Base-by-base conservation (phyloP, 1,140 invertebrate genomes). In the Leptestheria dahalacensis region DNA sequence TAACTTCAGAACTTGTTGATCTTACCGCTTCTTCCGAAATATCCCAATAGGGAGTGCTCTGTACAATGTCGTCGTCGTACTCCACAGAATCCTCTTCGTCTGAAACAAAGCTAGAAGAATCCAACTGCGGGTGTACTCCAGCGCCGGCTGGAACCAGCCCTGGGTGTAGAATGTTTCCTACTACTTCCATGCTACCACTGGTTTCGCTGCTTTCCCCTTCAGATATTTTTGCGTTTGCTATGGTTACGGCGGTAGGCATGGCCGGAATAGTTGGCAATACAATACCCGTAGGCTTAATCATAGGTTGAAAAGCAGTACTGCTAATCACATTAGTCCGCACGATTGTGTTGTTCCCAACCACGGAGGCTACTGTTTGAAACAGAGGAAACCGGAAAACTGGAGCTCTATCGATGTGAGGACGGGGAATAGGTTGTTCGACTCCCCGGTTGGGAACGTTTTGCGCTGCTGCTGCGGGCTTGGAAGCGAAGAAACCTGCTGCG, bases 261-360 rank as follows among this genome's bases (percentile, higher is more conserved):
- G n/a, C n/a, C n/a, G n/a, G n/a, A n/a, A n/a, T n/a, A 41, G 33
- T 41, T 41, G 33, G 33, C 33, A 41, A 41, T 15, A 41, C 33
- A 15, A 15, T 41, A 9, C 33, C 33, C 6, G 33, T 41, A 9
- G 33, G 33, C 15, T 15, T 6, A 15, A 41, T 15, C 15, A 15
- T 9, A 15, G 33, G 33, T 6, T 41, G 15, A 15, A 41, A 6
- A 9, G 15, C 33, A 41, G 6, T 41, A 6, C 6, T 6, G 18
- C 28, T 59, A 48, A 64, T 20, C 20, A 64, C 62, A 47, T 66
- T 67, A 26, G 68, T 68, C 18, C 60, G 57, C 2, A 69, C 63
- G 48, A 70, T 68, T 56, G 65, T 65, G 48, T 70, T 70, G 47
- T 67, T 65, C 53, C 68, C 66, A 57, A 68, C 66, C 41, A 70